Base-by-base conservation (phyloP, 2,888 invertebrate species). In the Aporophyla nigra region DNA sequence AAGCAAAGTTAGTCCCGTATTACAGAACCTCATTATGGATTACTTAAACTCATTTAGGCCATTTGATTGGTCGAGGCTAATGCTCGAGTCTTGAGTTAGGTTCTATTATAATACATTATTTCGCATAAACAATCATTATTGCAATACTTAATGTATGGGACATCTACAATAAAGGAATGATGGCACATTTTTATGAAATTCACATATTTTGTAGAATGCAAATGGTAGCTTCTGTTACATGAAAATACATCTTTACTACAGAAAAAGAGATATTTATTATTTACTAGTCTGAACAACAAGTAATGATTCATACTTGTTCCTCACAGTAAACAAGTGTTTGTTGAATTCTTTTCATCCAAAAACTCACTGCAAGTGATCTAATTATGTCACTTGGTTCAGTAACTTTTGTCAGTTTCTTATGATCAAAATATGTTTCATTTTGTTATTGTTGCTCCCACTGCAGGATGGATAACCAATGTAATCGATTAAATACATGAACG, bases 251-350 rank as follows among this genome's bases (percentile, higher is more conserved):
- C 12, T 33, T 51, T 51, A 27, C 5, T 54, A 61, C 0, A n/a
- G n/a, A 71, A 53, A 24, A 54, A 40, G 10, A 21, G 14, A 62
- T 79, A 24, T 51, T 53, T 59, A 54, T 33, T 19, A 54, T 70
- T 70, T 71, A 54, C 5, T 54, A 54, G 21, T 53, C 46, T 56
- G 33, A 54, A 51, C 40, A 71, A 77, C 40, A 72, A 62, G 49
- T 27, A n/a, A 73, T 79, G 61, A 85, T 54, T 72, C 78, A 78
- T 68, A 51, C 61, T 82, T 71, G 58, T 71, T 74, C 65, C 58
- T 76, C 70, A 78, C 51, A 21, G 27, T 70, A 78, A 76, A 59
- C 27, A 24, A 43, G 40, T 51, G 27, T 69, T 69, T 78, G 33
- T 53, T 33, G 14, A 66, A 40, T 49, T 24, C 51, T 16, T 62